Conservation (phyloP, 2,888 invertebrate species). For the Drosophila kambysellisi region DNA sequence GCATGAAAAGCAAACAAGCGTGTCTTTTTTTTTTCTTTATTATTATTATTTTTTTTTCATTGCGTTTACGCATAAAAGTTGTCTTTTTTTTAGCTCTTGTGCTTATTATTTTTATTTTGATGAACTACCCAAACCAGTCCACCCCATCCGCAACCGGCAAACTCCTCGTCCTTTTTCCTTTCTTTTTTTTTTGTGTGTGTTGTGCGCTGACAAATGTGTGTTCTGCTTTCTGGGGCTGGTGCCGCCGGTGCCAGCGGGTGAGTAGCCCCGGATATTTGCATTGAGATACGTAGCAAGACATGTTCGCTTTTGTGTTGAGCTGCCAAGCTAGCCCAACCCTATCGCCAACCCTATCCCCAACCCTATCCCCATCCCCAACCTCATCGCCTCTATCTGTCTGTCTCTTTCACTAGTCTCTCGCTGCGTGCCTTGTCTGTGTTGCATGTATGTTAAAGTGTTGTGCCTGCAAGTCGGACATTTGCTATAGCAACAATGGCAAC, state of each 20-base stretch:
- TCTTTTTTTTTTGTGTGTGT: slow-evolving; percentile 17
- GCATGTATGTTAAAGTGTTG: slow-evolving; percentile 48
- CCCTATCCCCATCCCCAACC: background rate
- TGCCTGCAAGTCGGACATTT: slow-evolving; percentile 27
- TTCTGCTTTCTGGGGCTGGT: slow-evolving; percentile 3
- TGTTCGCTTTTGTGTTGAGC: slow-evolving; percentile 29
- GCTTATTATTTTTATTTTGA: slow-evolving; percentile 1
- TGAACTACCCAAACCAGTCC: background rate
- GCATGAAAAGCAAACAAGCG: slow-evolving; percentile 65
- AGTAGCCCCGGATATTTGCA: slow-evolving; percentile 57
- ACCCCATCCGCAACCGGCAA: background rate
- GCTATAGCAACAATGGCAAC: slow-evolving; percentile 10
- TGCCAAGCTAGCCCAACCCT: background rate
- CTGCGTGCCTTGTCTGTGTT: slow-evolving; percentile 5
- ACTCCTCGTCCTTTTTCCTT: background rate
- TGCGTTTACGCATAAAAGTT: slow-evolving; percentile 59
- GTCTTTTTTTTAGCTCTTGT: slow-evolving; percentile 9
- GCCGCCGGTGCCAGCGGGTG: background rate
- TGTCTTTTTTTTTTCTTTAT: slow-evolving; percentile 43
- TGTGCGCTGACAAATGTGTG: slow-evolving; percentile 62
- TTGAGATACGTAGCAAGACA: slow-evolving; percentile 30
- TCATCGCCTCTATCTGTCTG: background rate
- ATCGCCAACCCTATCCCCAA: too few species aligned
- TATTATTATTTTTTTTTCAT: background rate
- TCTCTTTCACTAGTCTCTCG: slow-evolving; percentile 10